Base-by-base conservation (phyloP, 1,140 invertebrate genomes). In the Acyrthosiphon pisum region DNA sequence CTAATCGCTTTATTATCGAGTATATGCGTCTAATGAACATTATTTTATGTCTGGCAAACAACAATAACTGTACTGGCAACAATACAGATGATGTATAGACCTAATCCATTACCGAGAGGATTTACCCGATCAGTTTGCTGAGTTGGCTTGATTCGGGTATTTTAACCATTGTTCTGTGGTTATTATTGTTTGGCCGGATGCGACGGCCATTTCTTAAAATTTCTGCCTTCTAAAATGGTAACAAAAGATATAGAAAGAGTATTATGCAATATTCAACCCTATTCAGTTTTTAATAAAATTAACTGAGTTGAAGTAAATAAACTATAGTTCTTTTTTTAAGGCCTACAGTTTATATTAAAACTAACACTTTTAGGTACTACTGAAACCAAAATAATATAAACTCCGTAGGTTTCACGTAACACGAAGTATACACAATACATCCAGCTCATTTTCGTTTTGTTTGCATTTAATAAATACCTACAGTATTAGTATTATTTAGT, bases 51-150 rank as follows among this genome's bases (percentile, higher is more conserved):
- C 76, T 83, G 44, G 68, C 11, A 50, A 50, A 92, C 68, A 92
- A 92, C 68, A 83, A 92, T 37, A 92, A 92, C 44, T 81, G 23
- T 20, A 50, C 68, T 30, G 68, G 26, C 22, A 92, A 92, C 90
- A 92, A 92, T 92, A 83, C 90, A 92, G 68, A 92, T 92, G 90
- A 92, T 92, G 90, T 83, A 92, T 83, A 83, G 44, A 26, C 68
- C 90, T 92, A 83, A 92, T 92, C 68, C 90, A 92, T 92, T 92
- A 92, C 90, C n/a, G 46, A 48, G 46, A 92, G 90, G 90, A 92
- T 92, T 92, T 92, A 83, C 46, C 90, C 68, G 44, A 92, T 92
- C 90, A 56, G 68, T 50, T 35, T 37, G n/a, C 46, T 50, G 90
- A 92, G 90, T 92, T 92, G 76, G 90, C 90, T 92, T 92, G 68